These are phyloP conservation scores for Phaethon lepturus DNA, from an alignment of 2,113 vertebrate genomes.

Conservation along the genomic window DNA sequence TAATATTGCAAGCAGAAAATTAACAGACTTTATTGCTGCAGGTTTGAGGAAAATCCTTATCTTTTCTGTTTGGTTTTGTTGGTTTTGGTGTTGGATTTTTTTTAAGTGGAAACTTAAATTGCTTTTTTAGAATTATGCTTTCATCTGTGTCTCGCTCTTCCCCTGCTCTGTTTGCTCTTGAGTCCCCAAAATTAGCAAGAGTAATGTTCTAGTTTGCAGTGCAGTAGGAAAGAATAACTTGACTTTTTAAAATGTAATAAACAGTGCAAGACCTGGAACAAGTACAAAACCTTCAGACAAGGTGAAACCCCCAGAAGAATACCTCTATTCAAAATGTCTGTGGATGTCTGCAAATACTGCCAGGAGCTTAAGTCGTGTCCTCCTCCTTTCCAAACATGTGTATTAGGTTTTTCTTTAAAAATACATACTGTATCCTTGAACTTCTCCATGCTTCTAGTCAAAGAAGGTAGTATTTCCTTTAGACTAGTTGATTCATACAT, in stretches of 20 bases:
- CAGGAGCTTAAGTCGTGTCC: conserved; percentile 46
- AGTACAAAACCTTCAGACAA: conserved; percentile 65
- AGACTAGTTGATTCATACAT: conserved; percentile 40
- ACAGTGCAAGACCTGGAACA: conserved; percentile 50
- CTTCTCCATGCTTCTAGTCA: not conserved
- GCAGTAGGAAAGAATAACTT: conserved; percentile 64
- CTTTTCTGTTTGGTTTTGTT: not conserved
- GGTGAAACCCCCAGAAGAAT: conserved; percentile 69
- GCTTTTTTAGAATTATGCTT: conserved; percentile 12
- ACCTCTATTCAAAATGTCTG: conserved; percentile 62
- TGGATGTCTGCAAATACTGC: conserved; percentile 65
- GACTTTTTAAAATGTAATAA: conserved; percentile 59
- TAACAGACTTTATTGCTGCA: not conserved
- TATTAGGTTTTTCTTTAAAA: conserved; percentile 57
- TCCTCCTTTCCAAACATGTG: conserved; percentile 57
- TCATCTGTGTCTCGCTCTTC: conserved; percentile 31
- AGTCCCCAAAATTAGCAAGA: conserved; percentile 50
- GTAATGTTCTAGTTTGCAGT: conserved; percentile 42
- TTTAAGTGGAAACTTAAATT: not conserved
- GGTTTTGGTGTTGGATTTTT: not conserved
- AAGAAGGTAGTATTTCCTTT: conserved; percentile 60
- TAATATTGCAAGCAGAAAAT: not conserved
- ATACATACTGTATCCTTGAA: conserved; percentile 46
- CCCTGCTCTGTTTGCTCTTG: conserved; percentile 33
- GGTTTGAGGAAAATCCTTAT: not conserved